Percentiles rank a stretch among this genome's conserved stretches.
Evolutionary conservation across 2,113 vertebrate species (phyloP).

Genomic region (Onychostruthus taczanowskii): DNA sequence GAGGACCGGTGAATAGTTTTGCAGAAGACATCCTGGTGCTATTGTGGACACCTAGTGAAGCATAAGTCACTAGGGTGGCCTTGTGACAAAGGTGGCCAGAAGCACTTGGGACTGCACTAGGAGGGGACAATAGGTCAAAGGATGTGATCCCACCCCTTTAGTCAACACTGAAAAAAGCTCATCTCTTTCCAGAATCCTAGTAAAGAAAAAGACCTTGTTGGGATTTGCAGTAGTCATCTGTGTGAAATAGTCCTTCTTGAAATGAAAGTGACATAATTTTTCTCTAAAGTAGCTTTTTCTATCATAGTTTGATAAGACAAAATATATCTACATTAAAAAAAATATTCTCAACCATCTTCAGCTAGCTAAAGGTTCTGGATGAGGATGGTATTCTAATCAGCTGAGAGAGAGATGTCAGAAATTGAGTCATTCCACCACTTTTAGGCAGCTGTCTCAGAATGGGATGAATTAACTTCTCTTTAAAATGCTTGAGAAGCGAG

Average conservation of each 20-base stretch:
- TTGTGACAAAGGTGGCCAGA: not conserved
- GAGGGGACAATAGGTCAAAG: accelerated
- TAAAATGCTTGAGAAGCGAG: not conserved
- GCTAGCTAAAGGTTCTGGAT: not conserved
- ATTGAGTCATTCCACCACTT: not conserved
- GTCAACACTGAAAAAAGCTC: not conserved
- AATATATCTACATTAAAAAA: not conserved
- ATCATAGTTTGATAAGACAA: not conserved
- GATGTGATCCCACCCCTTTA: accelerated
- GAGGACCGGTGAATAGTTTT: not conserved
- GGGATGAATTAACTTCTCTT: not conserved
- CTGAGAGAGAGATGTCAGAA: not conserved
- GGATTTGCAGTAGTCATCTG: not conserved
- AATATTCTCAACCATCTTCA: not conserved
- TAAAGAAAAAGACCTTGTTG: not conserved
- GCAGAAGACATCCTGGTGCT: not conserved
- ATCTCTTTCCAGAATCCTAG: not conserved
- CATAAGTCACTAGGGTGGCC: not conserved
- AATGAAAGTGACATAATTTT: not conserved
- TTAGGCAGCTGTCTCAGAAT: not conserved
- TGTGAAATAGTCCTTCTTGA: not conserved
- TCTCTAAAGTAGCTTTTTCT: not conserved
- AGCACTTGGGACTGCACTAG: not conserved
- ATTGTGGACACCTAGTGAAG: not conserved
- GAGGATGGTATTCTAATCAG: not conserved